Conservation (phyloP, 2,797 vertebrate genomes). For the Nothura maculosa region DNA sequence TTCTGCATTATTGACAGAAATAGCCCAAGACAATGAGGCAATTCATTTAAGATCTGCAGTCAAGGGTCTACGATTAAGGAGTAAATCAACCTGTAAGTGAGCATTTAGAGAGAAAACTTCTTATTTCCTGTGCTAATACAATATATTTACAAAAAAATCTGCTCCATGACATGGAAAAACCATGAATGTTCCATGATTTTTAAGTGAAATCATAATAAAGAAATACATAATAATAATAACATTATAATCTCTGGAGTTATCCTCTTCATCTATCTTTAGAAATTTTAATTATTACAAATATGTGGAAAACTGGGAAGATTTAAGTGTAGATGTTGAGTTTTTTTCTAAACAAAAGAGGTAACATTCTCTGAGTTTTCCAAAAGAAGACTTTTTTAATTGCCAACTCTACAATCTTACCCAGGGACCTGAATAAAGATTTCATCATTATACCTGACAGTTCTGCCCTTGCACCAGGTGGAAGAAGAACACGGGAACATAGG, state of each 20-base stretch:
- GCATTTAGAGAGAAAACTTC: not conserved
- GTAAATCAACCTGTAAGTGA: not conserved
- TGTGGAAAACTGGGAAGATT: not conserved
- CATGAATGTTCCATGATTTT: not conserved
- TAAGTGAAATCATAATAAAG: not conserved
- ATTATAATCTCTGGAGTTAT: not conserved
- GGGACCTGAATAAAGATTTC: slow-evolving; percentile 60
- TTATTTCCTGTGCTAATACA: not conserved
- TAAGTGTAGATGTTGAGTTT: not conserved
- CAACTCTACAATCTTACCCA: not conserved
- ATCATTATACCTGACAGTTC: slow-evolving; percentile 70
- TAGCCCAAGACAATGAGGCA: not conserved
- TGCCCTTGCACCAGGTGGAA: slow-evolving; percentile 69
- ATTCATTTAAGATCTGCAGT: not conserved
- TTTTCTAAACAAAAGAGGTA: not conserved
- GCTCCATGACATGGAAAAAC: not conserved
- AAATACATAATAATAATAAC: not conserved
- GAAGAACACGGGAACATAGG: slow-evolving; percentile 57
- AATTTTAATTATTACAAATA: not conserved
- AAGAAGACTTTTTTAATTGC: slow-evolving; percentile 58
- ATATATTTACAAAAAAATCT: not conserved
- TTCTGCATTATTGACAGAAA: not conserved
- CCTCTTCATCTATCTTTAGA: not conserved
- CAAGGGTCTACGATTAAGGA: not conserved
- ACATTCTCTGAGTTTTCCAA: slow-evolving; percentile 12